A percentile compares a stretch with the other conserved stretches of the same genome.
These are phyloP conservation scores for Misgurnus anguillicaudatus DNA, from an alignment of 2,113 vertebrate species.

Conservation along the genomic window DNA sequence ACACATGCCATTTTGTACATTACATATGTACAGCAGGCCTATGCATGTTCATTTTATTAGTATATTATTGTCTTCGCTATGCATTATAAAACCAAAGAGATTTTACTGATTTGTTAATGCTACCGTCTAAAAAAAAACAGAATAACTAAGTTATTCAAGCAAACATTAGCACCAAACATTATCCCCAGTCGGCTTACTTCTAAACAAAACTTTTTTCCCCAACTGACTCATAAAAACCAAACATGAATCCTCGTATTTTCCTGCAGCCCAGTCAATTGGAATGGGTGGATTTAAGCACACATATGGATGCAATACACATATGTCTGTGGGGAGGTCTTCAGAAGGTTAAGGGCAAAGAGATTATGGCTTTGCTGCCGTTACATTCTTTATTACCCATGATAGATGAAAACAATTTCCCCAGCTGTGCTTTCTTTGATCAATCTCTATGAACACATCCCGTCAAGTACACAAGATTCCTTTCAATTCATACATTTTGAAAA, in stretches of 20 bases:
- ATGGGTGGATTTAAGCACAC: background rate
- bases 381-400: conserved; percentile 18
- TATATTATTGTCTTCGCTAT: too few relatives aligned
- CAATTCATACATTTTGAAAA: conserved; percentile 12
- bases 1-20: too few relatives aligned
- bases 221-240: background rate
- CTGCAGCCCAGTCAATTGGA: background rate
- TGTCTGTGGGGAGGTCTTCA: background rate
- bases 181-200: background rate
- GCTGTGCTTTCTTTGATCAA: conserved; percentile 21
- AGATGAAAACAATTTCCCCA: conserved; percentile 8
- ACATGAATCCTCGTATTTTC: background rate
- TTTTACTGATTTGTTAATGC: background rate
- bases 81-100: too few relatives aligned
- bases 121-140: conserved; percentile 1
- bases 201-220: conserved; percentile 10
- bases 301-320: too few relatives aligned
- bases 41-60: too few relatives aligned
- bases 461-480: conserved; percentile 16
- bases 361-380: background rate
- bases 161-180: background rate
- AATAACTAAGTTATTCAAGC: too few relatives aligned
- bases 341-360: background rate
- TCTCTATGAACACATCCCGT: conserved; percentile 15
- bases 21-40: too few relatives aligned